phyloP scores from a whole-genome alignment of 2,888 invertebrate genomes.

The Ceramica pisi region DNA sequence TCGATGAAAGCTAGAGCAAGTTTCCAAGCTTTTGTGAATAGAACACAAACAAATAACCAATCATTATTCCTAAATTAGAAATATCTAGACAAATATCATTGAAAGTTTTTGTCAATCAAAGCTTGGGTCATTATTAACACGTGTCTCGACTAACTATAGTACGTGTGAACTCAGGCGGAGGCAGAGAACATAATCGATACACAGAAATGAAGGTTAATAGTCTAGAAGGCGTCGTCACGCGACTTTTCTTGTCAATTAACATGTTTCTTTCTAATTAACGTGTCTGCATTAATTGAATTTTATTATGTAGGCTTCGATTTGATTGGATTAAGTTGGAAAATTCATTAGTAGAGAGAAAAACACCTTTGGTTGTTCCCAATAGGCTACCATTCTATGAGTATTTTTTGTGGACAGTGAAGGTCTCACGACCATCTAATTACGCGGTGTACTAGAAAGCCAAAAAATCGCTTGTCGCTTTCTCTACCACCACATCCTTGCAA shows the following conservation, averaged over 20 bases:
- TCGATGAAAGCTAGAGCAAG: neutral
- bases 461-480: conserved; percentile 14
- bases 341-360: neutral
- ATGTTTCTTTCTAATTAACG: conserved; percentile 21
- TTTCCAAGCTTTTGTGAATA: neutral
- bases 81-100: neutral
- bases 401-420: too few species aligned
- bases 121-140: neutral
- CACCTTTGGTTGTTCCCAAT: neutral
- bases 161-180: neutral
- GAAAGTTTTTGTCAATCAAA: neutral
- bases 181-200: conserved; percentile 12
- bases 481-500: neutral
- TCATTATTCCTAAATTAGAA: neutral
- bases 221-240: conserved; percentile 16
- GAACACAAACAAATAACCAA: neutral
- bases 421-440: neutral
- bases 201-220: conserved; percentile 40
- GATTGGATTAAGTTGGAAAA: conserved; percentile 2
- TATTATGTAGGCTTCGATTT: conserved; percentile 15
- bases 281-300: conserved; percentile 30
- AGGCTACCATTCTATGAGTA: neutral
- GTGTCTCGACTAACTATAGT: neutral
- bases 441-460: neutral
- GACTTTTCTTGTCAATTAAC: conserved; percentile 21